Evolutionary conservation across 2,888 invertebrate species (phyloP).

Genomic region (Himalopsyche tibetana): DNA sequence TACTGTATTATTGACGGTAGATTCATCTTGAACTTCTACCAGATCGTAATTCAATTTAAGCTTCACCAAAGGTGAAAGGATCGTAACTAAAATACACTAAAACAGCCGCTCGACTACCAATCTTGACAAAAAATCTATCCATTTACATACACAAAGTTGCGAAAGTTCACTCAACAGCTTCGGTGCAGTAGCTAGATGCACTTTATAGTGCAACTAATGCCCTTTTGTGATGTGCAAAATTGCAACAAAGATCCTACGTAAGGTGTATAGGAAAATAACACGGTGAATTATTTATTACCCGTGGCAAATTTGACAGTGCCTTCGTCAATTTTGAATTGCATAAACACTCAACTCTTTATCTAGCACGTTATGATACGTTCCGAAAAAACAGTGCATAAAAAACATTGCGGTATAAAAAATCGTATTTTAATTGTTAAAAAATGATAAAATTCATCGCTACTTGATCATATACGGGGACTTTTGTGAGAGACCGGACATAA

Average conservation of each 20-base stretch:
- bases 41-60: neutral
- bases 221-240: conserved; percentile 9
- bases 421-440: no score
- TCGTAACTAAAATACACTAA: conserved; percentile 8
- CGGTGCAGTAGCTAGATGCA: neutral
- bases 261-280: no score
- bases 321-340: no score
- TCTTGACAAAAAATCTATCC: conserved; percentile 1
- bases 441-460: no score
- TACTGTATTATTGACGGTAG: neutral
- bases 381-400: no score
- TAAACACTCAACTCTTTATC: no score
- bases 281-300: no score
- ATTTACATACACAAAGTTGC: conserved; percentile 15
- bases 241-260: neutral
- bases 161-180: neutral
- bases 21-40: neutral
- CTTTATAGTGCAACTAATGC: conserved; percentile 23
- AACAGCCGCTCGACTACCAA: neutral
- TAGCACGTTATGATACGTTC: no score
- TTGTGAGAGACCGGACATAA: no score
- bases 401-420: no score
- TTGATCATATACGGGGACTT: no score
- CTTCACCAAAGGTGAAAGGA: conserved; percentile 1
- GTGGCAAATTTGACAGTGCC: no score